These are phyloP conservation scores for Gasterosteus aculeatus DNA, from an alignment of 2,113 vertebrate species.

Conservation along the genomic window DNA sequence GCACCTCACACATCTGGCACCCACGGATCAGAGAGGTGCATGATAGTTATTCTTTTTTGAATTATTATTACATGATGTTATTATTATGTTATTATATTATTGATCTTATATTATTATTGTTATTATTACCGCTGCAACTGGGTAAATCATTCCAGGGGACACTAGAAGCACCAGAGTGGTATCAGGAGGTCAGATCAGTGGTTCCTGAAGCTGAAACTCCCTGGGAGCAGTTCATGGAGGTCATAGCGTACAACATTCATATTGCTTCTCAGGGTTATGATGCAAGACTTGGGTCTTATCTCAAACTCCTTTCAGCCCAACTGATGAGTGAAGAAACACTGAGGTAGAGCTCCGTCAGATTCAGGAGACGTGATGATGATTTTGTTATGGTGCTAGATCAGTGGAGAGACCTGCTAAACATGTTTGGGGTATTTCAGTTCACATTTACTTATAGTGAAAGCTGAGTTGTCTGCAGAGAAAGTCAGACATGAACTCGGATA, in stretches of 20 bases:
- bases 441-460: neutral
- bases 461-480: neutral
- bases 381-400: too few relatives aligned
- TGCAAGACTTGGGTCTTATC: neutral
- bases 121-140: too few relatives aligned
- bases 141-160: neutral
- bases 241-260: neutral
- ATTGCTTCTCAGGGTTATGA: neutral
- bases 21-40: slow-evolving; percentile 90
- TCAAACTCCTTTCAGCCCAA: neutral
- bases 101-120: too few relatives aligned
- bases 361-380: neutral
- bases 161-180: neutral
- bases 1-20: slow-evolving; percentile 94
- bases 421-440: neutral
- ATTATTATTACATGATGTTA: too few relatives aligned
- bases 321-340: neutral
- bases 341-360: neutral
- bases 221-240: neutral
- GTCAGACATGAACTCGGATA: neutral
- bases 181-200: neutral
- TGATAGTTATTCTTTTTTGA: neutral
- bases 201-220: neutral
- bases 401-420: neutral
- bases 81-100: too few relatives aligned